Evolutionary conservation across 2,113 vertebrate genomes (phyloP), one percentile per base, ranked within the genome.

Genomic region (Tenrec ecaudatus): DNA sequence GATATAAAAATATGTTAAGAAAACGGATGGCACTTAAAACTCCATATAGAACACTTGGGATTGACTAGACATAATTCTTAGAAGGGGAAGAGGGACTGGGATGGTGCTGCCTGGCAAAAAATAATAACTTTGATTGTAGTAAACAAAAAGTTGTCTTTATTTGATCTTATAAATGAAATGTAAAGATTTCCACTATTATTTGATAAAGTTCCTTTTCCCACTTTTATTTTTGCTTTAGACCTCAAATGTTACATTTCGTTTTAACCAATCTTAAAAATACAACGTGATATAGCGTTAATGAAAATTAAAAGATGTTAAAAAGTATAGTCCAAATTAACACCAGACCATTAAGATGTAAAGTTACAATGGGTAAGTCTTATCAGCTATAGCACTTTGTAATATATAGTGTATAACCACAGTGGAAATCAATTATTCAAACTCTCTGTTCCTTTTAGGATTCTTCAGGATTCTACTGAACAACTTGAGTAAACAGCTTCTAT

Each of bases 301-400:
- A 96, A 96, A 96, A 96, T 94, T 95, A 95, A 95, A 94, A 93
- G 92, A 94, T 62, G 36, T 73, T 83, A 94, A 86, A 95, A 95
- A 94, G 47, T 91, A 29, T 82, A 93, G 90, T 94, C 47, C 93
- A 96, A 96, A 96, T 96, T 96, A 95, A 93, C 86, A 92, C 47
- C 68, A 69, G 36, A 85, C 80, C 78, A 95, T 96, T 95, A 97
- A 95, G 76, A 95, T 95, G 83, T 93, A 85, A 92, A 96, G 83
- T 95, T 95, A 95, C 77, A 95, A 92, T 96, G 77, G 71, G 79
- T 92, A 85, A 78, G 75, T 95, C 90, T 90, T 81, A 95, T 93
- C 93, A 95, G 57, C 77, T 94, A 68, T 90, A 85, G 31, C 36
- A 91, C 92, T 96, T 96, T 96, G 86, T 96, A 95, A 8, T 93